Evolutionary conservation across 2,797 vertebrate species (phyloP).

Genomic region (Galagoides demidoff): DNA sequence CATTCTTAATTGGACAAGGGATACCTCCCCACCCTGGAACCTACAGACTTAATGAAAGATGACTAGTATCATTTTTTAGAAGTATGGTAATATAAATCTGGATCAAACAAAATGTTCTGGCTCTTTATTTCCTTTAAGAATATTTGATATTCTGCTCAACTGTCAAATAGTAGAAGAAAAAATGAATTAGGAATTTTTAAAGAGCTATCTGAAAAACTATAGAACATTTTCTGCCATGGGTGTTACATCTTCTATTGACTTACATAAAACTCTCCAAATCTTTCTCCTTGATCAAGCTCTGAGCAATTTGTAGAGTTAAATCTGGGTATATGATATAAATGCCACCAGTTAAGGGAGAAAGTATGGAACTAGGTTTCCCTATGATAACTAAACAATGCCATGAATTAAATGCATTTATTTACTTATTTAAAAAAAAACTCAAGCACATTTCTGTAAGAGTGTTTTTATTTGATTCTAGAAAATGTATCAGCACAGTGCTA

Average conservation of each 20-base stretch:
- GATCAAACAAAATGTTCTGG: conserved; percentile 34
- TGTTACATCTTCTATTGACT: conserved; percentile 37
- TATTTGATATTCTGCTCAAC: conserved; percentile 35
- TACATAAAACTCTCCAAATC: conserved; percentile 60
- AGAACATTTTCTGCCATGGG: conserved; percentile 63
- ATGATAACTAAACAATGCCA: conserved; percentile 65
- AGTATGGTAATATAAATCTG: conserved; percentile 42
- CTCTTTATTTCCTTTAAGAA: conserved; percentile 55
- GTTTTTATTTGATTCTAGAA: conserved; percentile 63
- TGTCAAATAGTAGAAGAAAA: neutral
- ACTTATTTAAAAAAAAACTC: conserved; percentile 69
- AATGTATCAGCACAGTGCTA: neutral
- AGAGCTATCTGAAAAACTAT: conserved; percentile 54
- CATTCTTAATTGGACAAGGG: neutral
- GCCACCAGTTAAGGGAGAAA: conserved; percentile 57
- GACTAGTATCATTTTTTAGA: neutral
- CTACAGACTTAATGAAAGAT: neutral
- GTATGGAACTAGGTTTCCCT: conserved; percentile 60
- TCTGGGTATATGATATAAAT: conserved; percentile 8
- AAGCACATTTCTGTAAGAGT: conserved; percentile 58
- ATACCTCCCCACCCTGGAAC: neutral
- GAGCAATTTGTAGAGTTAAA: conserved; percentile 69
- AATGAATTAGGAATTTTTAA: conserved; percentile 75
- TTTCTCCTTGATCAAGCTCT: conserved; percentile 58
- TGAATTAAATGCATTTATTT: conserved; percentile 69